phyloP scores from a whole-genome alignment of 2,113 vertebrate genomes.

The Microtus richardsoni region DNA sequence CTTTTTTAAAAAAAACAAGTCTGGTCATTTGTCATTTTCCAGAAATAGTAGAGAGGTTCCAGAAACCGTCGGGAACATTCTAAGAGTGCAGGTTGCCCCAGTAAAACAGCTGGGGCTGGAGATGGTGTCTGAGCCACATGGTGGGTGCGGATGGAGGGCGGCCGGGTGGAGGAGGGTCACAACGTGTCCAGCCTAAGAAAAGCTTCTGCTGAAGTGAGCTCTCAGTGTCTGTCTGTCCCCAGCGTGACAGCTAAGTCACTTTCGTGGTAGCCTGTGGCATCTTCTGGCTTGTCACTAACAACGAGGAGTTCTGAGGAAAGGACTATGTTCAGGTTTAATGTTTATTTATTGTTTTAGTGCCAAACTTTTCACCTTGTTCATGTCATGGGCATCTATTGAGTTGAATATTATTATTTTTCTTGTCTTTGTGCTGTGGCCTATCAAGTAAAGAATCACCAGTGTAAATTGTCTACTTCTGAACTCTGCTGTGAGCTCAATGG shows the following conservation, averaged over 20 bases:
- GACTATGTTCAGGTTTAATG: neutral
- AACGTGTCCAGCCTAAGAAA: neutral
- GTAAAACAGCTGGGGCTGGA: neutral
- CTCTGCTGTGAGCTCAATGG: no score
- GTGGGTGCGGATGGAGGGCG: neutral
- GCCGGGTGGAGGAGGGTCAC: neutral
- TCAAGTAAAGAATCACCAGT: neutral
- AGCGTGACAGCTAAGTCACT: neutral
- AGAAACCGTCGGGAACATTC: neutral
- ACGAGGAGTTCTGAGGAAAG: neutral
- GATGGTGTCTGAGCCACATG: neutral
- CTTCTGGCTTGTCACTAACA: neutral
- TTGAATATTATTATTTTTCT: neutral
- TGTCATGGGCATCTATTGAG: neutral
- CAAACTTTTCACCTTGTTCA: neutral
- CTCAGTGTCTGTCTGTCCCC: neutral
- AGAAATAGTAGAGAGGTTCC: neutral
- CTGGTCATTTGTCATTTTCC: constrained; percentile 4
- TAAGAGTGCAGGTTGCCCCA: neutral
- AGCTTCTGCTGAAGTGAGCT: neutral
- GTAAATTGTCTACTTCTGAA: neutral
- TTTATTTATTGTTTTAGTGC: neutral
- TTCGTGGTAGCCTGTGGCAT: neutral
- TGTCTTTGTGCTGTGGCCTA: neutral
- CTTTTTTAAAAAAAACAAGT: neutral